Conservation (phyloP, 2,888 invertebrate genomes). For the Cantharis nigra region DNA sequence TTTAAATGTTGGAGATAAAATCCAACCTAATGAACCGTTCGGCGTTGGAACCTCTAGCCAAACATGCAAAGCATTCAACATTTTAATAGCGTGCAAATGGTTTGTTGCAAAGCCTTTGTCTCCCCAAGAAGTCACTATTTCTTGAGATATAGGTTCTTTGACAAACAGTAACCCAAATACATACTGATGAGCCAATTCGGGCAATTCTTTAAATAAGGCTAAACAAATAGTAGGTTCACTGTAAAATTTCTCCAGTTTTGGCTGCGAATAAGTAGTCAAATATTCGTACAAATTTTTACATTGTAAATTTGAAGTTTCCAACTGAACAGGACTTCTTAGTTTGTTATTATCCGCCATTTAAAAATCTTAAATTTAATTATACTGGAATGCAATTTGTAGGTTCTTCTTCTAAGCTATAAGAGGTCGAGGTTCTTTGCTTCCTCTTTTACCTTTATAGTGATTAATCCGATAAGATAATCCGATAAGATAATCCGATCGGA, state of each 20-base stretch:
- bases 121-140: constrained; percentile 93
- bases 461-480: no score
- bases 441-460: no score
- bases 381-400: no score
- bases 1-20: constrained; percentile 84
- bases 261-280: constrained; percentile 78
- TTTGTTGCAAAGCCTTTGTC: constrained; percentile 83
- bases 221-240: constrained; percentile 93
- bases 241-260: constrained; percentile 83
- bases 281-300: constrained; percentile 93
- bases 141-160: constrained; percentile 93
- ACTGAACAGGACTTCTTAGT: constrained; percentile 43
- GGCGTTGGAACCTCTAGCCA: constrained; percentile 92
- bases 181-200: constrained; percentile 88
- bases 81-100: constrained; percentile 76
- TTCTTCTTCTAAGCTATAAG: no score
- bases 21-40: constrained; percentile 91
- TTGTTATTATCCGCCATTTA: constrained; percentile 52
- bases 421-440: no score
- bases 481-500: no score
- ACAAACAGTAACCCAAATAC: constrained; percentile 91
- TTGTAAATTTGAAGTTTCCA: constrained; percentile 69
- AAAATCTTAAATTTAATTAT: no score
- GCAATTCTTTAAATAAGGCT: constrained; percentile 91
- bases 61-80: constrained; percentile 80